A percentile compares a stretch with the other conserved stretches of the same genome.
These are phyloP conservation scores for Halichondria panicea DNA, from an alignment of 37 sponge, comb jelly and placozoan species.

Conservation along the genomic window DNA sequence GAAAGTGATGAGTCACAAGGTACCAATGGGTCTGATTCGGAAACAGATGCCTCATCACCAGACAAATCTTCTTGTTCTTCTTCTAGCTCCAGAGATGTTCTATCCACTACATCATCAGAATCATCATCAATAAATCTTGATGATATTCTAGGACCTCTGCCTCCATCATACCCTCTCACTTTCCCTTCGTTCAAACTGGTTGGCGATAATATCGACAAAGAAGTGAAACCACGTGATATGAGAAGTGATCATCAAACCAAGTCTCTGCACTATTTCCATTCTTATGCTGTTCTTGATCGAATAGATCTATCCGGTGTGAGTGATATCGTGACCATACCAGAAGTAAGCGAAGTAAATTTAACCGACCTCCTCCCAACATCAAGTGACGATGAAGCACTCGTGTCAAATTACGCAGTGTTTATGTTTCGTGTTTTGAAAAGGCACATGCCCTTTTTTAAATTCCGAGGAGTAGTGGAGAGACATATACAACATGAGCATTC, in stretches of 20 bases:
- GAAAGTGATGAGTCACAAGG: no score
- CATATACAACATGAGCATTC: background rate
- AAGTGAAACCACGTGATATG: conserved; percentile 18
- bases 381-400: background rate
- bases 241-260: conserved; percentile 23
- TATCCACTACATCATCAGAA: no score
- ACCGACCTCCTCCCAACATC: conserved; percentile 10
- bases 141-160: no score
- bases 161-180: no score
- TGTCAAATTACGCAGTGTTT: background rate
- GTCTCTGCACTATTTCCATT: conserved; percentile 20
- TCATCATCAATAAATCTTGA: no score
- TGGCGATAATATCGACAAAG: conserved; percentile 18
- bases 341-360: background rate
- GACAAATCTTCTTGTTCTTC: no score
- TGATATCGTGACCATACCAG: conserved; percentile 3
- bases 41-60: no score
- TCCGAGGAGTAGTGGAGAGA: background rate
- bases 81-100: no score
- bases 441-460: conserved; percentile 28
- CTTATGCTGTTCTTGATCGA: conserved; percentile 12
- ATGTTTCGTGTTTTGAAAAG: conserved; percentile 10
- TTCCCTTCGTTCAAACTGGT: conserved; percentile 11
- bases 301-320: conserved; percentile 3
- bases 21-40: no score